Conservation (phyloP, 2,888 invertebrate genomes). For the Cheilosia soror region DNA sequence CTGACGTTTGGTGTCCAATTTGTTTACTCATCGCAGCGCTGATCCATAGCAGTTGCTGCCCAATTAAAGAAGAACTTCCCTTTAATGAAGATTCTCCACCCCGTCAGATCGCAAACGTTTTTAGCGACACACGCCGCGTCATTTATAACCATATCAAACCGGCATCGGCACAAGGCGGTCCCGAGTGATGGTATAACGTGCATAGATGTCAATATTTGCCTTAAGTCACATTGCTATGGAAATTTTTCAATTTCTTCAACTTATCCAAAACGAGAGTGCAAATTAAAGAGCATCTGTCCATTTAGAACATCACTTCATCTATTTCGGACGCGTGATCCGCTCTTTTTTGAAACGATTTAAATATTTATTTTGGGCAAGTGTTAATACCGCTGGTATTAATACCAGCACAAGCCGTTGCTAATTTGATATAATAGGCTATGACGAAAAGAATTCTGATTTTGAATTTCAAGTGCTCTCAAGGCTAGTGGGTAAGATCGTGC, state of each 20-base stretch:
- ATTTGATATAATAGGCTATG: neutral
- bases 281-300: neutral
- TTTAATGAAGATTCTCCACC: no score
- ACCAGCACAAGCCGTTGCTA: conserved; percentile 6
- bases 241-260: neutral
- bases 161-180: neutral
- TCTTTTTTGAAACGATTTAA: conserved; percentile 1
- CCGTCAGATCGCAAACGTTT: neutral
- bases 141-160: neutral
- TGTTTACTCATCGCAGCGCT: no score
- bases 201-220: neutral
- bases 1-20: no score
- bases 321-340: neutral
- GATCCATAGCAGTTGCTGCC: no score
- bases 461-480: conserved; percentile 6
- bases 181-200: neutral
- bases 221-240: conserved; percentile 1
- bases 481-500: conserved; percentile 14
- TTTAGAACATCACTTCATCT: neutral
- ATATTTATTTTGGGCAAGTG: conserved; percentile 37
- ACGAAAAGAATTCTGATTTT: neutral
- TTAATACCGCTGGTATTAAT: conserved; percentile 9
- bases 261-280: neutral
- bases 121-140: neutral
- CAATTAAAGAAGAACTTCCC: no score